These are phyloP conservation scores for Orius laevigatus DNA, from an alignment of 1,140 invertebrate species.

Conservation along the genomic window DNA sequence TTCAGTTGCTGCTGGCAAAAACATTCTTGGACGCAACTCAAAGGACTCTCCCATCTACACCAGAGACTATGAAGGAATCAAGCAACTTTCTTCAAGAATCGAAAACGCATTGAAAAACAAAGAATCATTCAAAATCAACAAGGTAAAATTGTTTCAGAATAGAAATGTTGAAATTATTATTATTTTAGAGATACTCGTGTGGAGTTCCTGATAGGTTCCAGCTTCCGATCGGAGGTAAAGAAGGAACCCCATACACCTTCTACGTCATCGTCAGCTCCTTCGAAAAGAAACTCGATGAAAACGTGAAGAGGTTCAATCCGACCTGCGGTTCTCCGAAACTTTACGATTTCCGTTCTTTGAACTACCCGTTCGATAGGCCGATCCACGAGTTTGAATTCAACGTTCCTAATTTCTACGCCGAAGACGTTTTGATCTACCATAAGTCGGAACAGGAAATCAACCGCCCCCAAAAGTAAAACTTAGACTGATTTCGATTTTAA, in stretches of 20 bases:
- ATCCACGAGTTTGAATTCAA: constrained; percentile 14
- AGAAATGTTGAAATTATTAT: constrained; percentile 18
- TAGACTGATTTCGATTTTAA: too few relatives aligned
- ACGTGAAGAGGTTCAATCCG: background rate
- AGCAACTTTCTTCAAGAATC: background rate
- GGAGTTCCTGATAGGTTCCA: constrained; percentile 42
- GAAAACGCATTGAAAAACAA: constrained; percentile 5
- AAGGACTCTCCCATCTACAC: constrained; percentile 26
- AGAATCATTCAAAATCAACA: constrained; percentile 17
- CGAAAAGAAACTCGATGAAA: constrained; percentile 6
- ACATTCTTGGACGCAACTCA: constrained; percentile 27
- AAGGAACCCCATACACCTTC: constrained; percentile 43
- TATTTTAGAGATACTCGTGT: constrained; percentile 22
- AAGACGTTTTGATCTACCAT: constrained; percentile 9
- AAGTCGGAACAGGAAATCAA: background rate
- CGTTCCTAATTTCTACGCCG: constrained; percentile 9
- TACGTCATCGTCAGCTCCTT: constrained; percentile 43
- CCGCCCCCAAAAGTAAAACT: background rate
- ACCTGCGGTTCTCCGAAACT: background rate
- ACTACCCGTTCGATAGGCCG: constrained; percentile 18
- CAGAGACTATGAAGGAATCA: constrained; percentile 20
- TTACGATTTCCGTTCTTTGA: constrained; percentile 13
- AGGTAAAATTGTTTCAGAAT: constrained; percentile 19
- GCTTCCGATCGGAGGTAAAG: constrained; percentile 44
- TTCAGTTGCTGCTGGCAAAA: constrained; percentile 28